Conservation (phyloP, 1,140 invertebrate species). For the Calephelis virginiensis region DNA sequence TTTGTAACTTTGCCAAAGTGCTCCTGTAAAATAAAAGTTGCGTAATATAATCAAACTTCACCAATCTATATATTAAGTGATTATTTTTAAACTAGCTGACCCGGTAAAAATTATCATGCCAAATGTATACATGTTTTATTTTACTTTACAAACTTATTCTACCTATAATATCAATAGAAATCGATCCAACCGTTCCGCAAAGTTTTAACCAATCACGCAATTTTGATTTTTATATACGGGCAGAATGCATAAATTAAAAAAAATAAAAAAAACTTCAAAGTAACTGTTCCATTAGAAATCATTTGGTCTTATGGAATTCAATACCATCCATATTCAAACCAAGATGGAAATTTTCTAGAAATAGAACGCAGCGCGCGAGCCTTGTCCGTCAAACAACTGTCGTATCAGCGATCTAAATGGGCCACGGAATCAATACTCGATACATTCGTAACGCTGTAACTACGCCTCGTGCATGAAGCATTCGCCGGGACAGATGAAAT, state of each 20-base stretch:
- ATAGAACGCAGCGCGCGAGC: constrained; percentile 43
- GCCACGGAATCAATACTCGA: constrained; percentile 56
- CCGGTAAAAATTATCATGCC: too few relatives aligned
- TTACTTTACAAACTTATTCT: too few relatives aligned
- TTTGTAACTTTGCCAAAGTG: too few relatives aligned
- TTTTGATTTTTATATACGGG: not conserved
- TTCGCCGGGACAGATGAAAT: constrained; percentile 61
- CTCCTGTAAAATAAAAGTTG: too few relatives aligned
- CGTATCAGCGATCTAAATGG: constrained; percentile 65
- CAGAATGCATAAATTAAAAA: not conserved
- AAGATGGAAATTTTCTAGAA: constrained; percentile 39
- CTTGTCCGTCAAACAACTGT: constrained; percentile 55
- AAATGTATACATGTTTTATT: too few relatives aligned
- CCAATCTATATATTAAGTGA: too few relatives aligned
- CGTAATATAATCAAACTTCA: too few relatives aligned
- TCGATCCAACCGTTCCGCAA: too few relatives aligned
- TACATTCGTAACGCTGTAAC: constrained; percentile 52
- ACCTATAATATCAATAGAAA: too few relatives aligned
- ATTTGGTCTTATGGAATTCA: constrained; percentile 16
- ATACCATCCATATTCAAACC: constrained; percentile 25
- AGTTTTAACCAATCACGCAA: too few relatives aligned
- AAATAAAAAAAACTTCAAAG: not conserved
- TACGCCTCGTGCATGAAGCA: constrained; percentile 56
- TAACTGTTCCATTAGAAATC: constrained; percentile 4
- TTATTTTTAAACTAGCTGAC: too few relatives aligned